A percentile compares a stretch with the other conserved stretches of the same genome.
These are phyloP conservation scores for Buceros bicornis DNA, from an alignment of 2,797 vertebrate genomes.

Conservation along the genomic window DNA sequence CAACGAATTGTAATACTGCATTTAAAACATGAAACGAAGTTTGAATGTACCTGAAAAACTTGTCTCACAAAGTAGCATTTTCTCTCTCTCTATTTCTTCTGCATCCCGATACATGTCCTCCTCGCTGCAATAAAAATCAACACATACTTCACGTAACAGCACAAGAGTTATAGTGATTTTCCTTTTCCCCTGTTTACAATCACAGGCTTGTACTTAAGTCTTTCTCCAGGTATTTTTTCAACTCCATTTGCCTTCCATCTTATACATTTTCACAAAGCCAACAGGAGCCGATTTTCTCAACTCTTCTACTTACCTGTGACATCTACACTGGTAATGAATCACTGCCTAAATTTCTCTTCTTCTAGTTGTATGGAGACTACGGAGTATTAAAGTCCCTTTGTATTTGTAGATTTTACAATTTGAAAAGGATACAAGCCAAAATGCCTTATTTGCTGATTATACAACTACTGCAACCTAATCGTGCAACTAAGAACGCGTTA, in stretches of 20 bases:
- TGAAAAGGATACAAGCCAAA: neutral
- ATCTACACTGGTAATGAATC: rapidly evolving
- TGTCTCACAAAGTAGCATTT: constrained; percentile 67
- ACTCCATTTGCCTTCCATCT: neutral
- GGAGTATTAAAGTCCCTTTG: neutral
- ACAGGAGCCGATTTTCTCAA: neutral
- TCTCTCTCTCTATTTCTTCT: constrained; percentile 88
- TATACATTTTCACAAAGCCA: neutral
- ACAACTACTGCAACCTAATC: neutral
- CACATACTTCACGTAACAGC: constrained; percentile 23
- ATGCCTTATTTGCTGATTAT: neutral
- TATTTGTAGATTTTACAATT: neutral
- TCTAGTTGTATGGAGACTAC: neutral
- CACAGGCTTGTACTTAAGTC: neutral
- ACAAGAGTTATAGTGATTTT: neutral
- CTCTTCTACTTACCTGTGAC: neutral
- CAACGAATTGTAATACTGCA: neutral
- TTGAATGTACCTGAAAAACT: constrained; percentile 74
- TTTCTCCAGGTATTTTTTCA: neutral
- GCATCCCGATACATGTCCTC: constrained; percentile 92
- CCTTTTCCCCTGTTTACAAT: neutral
- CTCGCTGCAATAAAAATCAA: constrained; percentile 81
- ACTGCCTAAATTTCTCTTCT: neutral
- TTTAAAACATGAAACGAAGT: neutral
- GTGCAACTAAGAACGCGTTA: neutral